Percentiles rank a stretch among this genome's conserved stretches.
Evolutionary conservation across 2,888 invertebrate species (phyloP).

Genomic region (Serrognathus titanus): DNA sequence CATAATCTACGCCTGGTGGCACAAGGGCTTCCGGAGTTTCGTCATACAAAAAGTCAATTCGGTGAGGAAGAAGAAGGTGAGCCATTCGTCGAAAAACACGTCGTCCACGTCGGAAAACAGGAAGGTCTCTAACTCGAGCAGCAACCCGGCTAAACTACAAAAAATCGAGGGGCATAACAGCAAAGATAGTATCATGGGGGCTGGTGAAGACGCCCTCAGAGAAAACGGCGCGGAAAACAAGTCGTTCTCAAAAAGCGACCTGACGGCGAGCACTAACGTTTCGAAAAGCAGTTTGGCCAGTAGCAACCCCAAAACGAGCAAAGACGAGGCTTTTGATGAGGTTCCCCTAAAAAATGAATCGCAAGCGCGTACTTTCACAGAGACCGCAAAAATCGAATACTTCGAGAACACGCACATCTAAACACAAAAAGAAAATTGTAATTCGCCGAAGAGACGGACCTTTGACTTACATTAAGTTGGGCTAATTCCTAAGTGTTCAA

Average conservation of each 20-base stretch:
- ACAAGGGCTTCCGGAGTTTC: slow-evolving; percentile 60
- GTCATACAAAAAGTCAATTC: slow-evolving; percentile 45
- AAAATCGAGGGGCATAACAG: background rate
- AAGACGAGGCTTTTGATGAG: no score
- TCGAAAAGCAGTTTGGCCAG: background rate
- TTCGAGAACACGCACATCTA: no score
- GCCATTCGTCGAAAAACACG: slow-evolving; percentile 9
- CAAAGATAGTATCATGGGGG: background rate
- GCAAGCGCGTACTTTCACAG: no score
- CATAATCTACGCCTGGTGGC: slow-evolving; percentile 69
- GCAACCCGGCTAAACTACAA: background rate
- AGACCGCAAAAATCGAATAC: no score
- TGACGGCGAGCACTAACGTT: background rate
- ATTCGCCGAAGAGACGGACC: no score
- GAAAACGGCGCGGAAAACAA: background rate
- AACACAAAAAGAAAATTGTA: no score
- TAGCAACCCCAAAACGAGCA: no score
- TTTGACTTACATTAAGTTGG: no score
- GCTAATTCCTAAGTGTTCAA: no score
- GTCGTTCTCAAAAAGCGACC: background rate
- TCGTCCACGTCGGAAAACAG: slow-evolving; percentile 4
- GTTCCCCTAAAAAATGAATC: no score
- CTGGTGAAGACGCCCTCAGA: background rate
- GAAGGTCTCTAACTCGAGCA: slow-evolving; percentile 4
- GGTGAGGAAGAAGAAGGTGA: slow-evolving; percentile 19